Evolutionary conservation across 2,888 invertebrate genomes (phyloP).

Genomic region (Ophonus ardosiacus): DNA sequence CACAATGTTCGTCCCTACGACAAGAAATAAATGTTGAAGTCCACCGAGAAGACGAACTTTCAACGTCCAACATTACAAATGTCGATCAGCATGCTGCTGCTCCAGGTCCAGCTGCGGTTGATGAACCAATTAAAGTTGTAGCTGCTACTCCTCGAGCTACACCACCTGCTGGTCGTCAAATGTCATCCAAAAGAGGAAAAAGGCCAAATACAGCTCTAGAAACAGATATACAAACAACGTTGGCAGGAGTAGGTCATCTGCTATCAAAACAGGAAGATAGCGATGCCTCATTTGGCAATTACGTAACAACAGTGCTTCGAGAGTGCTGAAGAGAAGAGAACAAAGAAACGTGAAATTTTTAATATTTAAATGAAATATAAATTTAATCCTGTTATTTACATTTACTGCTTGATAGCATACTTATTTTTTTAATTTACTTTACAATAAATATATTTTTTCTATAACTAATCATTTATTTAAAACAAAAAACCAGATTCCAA

Average conservation of each 20-base stretch:
- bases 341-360: neutral
- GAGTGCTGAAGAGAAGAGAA: neutral
- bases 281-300: neutral
- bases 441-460: conserved; percentile 2
- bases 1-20: neutral
- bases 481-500: conserved; percentile 9
- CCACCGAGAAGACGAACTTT: neutral
- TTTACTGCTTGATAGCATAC: neutral
- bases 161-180: neutral
- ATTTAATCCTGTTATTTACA: neutral
- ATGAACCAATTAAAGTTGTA: neutral
- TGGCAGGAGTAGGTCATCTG: neutral
- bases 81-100: neutral
- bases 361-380: conserved; percentile 7
- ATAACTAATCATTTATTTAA: neutral
- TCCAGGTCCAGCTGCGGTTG: neutral
- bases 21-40: neutral
- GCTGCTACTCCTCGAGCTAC: neutral
- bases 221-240: neutral
- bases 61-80: neutral
- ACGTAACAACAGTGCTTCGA: neutral
- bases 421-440: neutral
- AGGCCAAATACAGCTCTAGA: neutral
- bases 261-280: neutral
- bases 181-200: neutral